phyloP scores from a whole-genome alignment of 2,797 vertebrate species.

The Hirundo rustica region DNA sequence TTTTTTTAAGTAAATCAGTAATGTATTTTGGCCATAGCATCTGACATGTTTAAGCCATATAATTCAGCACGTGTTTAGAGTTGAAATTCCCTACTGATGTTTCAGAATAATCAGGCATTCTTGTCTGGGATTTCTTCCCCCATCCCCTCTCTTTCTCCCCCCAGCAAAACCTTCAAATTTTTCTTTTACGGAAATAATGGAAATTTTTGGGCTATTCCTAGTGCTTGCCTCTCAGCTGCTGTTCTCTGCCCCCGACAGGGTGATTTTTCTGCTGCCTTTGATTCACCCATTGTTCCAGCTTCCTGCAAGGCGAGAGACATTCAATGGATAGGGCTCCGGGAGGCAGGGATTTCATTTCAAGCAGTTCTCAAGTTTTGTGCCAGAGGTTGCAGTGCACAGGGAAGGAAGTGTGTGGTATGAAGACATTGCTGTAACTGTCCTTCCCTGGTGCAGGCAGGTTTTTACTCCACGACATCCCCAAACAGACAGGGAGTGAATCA shows the following conservation, averaged over 20 bases:
- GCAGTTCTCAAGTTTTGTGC: slow-evolving; percentile 31
- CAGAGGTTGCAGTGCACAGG: background rate
- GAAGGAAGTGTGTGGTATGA: background rate
- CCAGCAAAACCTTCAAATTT: background rate
- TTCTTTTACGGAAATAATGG: slow-evolving; percentile 24
- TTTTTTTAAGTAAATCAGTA: background rate
- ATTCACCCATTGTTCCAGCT: slow-evolving; percentile 62
- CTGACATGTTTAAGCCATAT: background rate
- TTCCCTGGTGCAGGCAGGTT: background rate
- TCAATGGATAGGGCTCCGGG: slow-evolving; percentile 11
- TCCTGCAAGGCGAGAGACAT: slow-evolving; percentile 17
- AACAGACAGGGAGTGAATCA: background rate
- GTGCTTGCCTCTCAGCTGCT: background rate
- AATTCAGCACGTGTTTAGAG: background rate
- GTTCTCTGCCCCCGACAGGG: slow-evolving; percentile 12
- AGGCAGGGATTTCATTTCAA: slow-evolving; percentile 40
- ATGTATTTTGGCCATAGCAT: background rate
- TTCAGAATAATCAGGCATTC: background rate
- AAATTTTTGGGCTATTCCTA: slow-evolving; percentile 35
- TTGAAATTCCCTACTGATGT: background rate
- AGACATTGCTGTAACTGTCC: background rate
- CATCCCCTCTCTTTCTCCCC: background rate
- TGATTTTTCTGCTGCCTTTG: slow-evolving; percentile 47
- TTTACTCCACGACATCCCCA: background rate
- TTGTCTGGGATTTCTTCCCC: background rate